phyloP scores from a whole-genome alignment of 2,113 vertebrate species.

The Semicossyphus pulcher region DNA sequence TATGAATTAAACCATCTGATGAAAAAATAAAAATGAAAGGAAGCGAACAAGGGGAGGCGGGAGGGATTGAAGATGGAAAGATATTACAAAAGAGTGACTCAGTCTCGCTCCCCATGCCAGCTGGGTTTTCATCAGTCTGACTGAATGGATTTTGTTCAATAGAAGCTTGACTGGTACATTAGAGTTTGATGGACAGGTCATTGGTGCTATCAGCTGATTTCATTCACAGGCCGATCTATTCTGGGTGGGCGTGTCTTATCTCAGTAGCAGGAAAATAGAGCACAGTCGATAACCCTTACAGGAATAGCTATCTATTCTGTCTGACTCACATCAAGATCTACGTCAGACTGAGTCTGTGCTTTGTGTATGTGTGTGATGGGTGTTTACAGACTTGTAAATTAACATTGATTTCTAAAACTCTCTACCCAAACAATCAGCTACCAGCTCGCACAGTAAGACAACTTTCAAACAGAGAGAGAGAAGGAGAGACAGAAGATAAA shows the following conservation, averaged over 20 bases:
- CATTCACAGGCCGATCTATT: slow-evolving; percentile 31
- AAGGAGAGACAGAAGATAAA: slow-evolving; percentile 9
- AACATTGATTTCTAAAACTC: slow-evolving; percentile 62
- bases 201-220: slow-evolving; percentile 41
- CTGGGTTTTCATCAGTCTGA: slow-evolving; percentile 17
- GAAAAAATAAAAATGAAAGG: slow-evolving; percentile 17
- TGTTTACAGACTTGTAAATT: slow-evolving; percentile 68
- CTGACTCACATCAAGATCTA: slow-evolving; percentile 48
- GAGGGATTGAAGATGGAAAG: neutral
- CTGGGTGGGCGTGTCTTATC: slow-evolving; percentile 57
- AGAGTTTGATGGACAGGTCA: slow-evolving; percentile 39
- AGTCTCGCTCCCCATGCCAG: slow-evolving; percentile 19
- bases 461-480: slow-evolving; percentile 15
- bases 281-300: slow-evolving; percentile 34
- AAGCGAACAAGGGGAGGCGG: slow-evolving; percentile 10
- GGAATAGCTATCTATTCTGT: slow-evolving; percentile 29
- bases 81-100: slow-evolving; percentile 29
- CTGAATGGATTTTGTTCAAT: slow-evolving; percentile 32
- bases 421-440: slow-evolving; percentile 53
- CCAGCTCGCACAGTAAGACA: slow-evolving; percentile 20
- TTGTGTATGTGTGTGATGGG: slow-evolving; percentile 19
- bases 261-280: slow-evolving; percentile 23
- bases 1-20: slow-evolving; percentile 19
- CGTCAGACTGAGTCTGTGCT: slow-evolving; percentile 10
- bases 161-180: slow-evolving; percentile 17